Percentiles rank a stretch among this genome's conserved stretches.
Evolutionary conservation across 2,888 invertebrate genomes (phyloP).

Genomic region (Gymnosoma rotundatum): DNA sequence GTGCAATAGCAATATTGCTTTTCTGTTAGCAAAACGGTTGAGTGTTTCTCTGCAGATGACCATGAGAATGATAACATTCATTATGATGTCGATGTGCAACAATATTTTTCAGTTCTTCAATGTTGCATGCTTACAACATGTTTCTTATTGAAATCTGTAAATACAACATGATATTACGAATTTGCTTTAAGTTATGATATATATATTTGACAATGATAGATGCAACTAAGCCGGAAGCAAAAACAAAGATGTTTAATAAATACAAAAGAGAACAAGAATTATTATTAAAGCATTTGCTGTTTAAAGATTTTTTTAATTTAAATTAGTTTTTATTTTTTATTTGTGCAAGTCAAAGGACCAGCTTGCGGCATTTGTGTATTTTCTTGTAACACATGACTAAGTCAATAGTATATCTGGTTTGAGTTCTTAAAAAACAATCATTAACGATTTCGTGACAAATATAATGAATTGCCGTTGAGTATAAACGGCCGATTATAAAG

Average conservation of each 20-base stretch:
- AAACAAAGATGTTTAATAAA: slow-evolving; percentile 32
- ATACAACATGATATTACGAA: slow-evolving; percentile 38
- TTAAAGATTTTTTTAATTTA: slow-evolving; percentile 29
- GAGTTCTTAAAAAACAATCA: slow-evolving; percentile 6
- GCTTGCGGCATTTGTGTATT: slow-evolving; percentile 38
- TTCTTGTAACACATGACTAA: slow-evolving; percentile 31
- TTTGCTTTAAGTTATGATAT: slow-evolving; percentile 61
- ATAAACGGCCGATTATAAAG: not conserved
- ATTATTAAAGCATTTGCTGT: slow-evolving; percentile 37
- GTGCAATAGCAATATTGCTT: slow-evolving; percentile 28
- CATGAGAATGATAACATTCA: slow-evolving; percentile 6
- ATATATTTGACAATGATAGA: slow-evolving; percentile 70
- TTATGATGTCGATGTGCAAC: slow-evolving; percentile 22
- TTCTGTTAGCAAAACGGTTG: not conserved
- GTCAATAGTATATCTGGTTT: slow-evolving; percentile 14
- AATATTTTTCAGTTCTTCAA: slow-evolving; percentile 59
- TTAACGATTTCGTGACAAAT: slow-evolving; percentile 49
- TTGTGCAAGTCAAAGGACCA: slow-evolving; percentile 33
- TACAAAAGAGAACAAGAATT: slow-evolving; percentile 23
- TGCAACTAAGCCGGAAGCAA: slow-evolving; percentile 68
- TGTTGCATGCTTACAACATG: slow-evolving; percentile 64
- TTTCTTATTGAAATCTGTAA: slow-evolving; percentile 60
- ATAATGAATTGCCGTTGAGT: slow-evolving; percentile 40
- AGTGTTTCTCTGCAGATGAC: slow-evolving; percentile 5
- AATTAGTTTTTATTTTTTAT: slow-evolving; percentile 27